Base-by-base conservation (phyloP, 2,797 vertebrate species). In the Glossophaga mutica region DNA sequence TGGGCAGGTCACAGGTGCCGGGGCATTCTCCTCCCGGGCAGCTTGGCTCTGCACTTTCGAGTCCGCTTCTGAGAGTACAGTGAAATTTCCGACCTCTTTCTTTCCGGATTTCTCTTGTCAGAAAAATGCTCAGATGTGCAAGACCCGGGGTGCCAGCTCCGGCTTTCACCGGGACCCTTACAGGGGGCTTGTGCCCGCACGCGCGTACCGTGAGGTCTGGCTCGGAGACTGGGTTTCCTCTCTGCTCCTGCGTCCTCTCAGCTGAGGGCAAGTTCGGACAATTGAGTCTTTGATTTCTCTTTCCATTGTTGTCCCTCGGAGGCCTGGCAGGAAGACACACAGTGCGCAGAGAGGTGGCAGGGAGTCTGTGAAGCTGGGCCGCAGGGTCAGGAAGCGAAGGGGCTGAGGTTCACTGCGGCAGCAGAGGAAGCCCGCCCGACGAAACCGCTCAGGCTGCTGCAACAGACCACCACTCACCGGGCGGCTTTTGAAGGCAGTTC, bases 61-160 rank as follows among this genome's bases (percentile, higher is more conserved):
- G 70, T 57, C 26, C 9, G 0, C 67, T 82, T 89, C 94, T 73
- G 65, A 81, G 90, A 89, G 12, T 11, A 9, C 19, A 29, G 0
- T 57, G 34, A 10, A 4, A 42, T 48, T n/a, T 68, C 32, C 32
- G 8, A 76, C 22, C 68, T 52, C 93, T 82, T 71, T 32, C 79
- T 81, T 89, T 52, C 74, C 93, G 81, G 26, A n/a, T 87, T 68
- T 91, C 37, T 82, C 37, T 11, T 42, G 50, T 88, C 8, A 52
- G 50, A 70, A 89, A 70, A 95, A 50, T 32, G 26, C 5, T 24
- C 37, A 12, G 4, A 0, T 59, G 14, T 8, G 29, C 52, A 44
- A 12, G 44, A 22, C 65, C 81, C 16, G 29, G 15, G 14, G 9
- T n/a, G 10, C 26, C 34, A 59, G 34, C 84, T 26, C 34, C 3